Conservation (phyloP, 2,113 vertebrate genomes). For the Varanus komodoensis region DNA sequence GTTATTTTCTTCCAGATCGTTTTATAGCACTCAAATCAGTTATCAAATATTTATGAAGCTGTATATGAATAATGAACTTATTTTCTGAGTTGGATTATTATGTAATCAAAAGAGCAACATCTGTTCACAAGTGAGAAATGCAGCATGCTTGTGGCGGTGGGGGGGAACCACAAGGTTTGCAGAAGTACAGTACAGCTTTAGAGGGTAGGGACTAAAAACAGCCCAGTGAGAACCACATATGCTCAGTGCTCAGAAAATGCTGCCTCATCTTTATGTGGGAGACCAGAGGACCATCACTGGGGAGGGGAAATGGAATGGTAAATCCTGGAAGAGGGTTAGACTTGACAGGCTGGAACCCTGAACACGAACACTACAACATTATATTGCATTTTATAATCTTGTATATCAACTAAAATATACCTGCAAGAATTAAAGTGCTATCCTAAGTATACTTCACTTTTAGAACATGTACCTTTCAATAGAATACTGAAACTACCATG, state of each 20-base stretch:
- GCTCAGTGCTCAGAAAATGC: background rate
- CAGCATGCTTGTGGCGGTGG: too few species aligned
- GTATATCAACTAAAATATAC: background rate
- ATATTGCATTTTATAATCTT: conserved; percentile 3
- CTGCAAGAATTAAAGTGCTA: background rate
- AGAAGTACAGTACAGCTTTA: background rate
- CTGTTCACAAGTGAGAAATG: background rate
- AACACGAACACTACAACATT: background rate
- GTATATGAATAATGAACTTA: background rate
- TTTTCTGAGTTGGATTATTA: background rate
- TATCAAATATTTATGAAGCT: background rate
- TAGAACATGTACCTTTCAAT: background rate
- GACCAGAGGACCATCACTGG: background rate
- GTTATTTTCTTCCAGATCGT: background rate
- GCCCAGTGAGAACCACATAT: background rate
- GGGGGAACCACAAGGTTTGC: background rate
- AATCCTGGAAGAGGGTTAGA: background rate
- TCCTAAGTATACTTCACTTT: background rate
- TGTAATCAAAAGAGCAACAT: background rate
- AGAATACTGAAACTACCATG: background rate
- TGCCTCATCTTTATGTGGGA: background rate
- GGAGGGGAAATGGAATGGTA: background rate
- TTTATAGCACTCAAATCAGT: background rate
- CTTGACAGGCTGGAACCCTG: background rate
- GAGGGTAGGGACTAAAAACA: background rate